Base-by-base conservation (phyloP, 2,113 vertebrate genomes). In the Heterotis niloticus region DNA sequence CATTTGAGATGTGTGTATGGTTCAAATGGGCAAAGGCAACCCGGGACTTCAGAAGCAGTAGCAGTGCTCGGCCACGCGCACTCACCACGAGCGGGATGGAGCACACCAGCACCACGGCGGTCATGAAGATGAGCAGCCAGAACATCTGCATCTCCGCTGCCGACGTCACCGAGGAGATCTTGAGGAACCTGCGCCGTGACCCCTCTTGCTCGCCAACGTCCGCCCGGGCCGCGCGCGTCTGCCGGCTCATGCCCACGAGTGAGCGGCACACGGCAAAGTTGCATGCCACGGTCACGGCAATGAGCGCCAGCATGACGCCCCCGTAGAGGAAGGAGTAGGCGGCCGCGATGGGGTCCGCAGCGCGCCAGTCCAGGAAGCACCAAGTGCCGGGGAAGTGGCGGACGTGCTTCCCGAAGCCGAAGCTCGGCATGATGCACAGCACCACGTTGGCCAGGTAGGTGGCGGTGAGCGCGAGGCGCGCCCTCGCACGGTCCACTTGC, bases 41-140 rank as follows among this genome's bases (percentile, higher is more conserved):
- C 34, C 7, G 34, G 7, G 34, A 7, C 34, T 44, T 44, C 7
- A 7, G 3, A 4, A 44, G 34, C 34, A 7, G 3, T 44, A 44
- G 34, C 34, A 44, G 34, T 7, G 3, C 7, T 44, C 34, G 7
- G 34, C 7, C 7, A 4, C 2, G 34, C 34, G 34, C 7, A 78
- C 90, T 91, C 82, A 94, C 93, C 90, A 93, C 91, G 52, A 94
- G 83, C 64, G 93, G 93, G 75, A 94, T 91, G 80, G 93, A 93
- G 84, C 93, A 94, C 52, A 93, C 81, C 81, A 94, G 86, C 84
- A 94, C 93, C 0, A 93, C 91, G 64, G 90, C 89, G 70, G 92
- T 94, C 93, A 94, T 93, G 65, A 94, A 84, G 69, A 93, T 81
- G 26, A 94, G 74, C 3, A 93, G 88, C 91, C 92, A 93, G 68